Evolutionary conservation across 2,888 invertebrate genomes (phyloP), one percentile per base, ranked within the genome.

Genomic region (Platycheirus rosarum): DNA sequence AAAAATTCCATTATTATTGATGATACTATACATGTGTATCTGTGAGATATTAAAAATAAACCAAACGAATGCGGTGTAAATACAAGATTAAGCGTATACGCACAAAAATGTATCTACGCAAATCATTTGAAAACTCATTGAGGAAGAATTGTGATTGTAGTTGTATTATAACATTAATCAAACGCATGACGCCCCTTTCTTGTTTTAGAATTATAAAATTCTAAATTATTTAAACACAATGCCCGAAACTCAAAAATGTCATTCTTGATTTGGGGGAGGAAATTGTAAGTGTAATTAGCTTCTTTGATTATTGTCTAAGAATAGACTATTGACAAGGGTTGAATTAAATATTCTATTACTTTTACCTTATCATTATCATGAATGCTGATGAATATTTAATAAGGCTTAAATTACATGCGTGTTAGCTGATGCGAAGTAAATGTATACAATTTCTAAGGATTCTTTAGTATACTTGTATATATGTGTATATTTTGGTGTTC

Each of bases 151-250:
- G 35, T 7, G 18, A 37, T 20, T 37, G 18, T 20, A n/a, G n/a
- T n/a, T 35, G 2, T 53, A n/a, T 20, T 35, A 8, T 18, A 20
- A 55, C 1, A 20, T 13, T 13, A 8, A 40, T 32, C 8, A 57
- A 13, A 9, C 8, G 23, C 53, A 14, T 44, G 48, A 79, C 74
- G 74, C 79, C 79, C 79, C 62, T 35, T 49, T 35, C 26, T 62
- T 49, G 2, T 32, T 23, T 40, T 40, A 23, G 20, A 40, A 11
- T 23, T 40, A 51, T 53, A 13, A 53, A 53, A 35, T n/a, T 35
- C 20, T 53, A 0, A 53, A 6, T 1, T 11, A 18, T 48, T 16
- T 2, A 51, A 2, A n/a, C 11, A 74, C n/a, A 35, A 23, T 40
- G 48, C 6, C 20, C 23, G 13, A 14, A 9, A 2, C 37, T 49